Percentiles rank a stretch among this genome's conserved stretches.
phyloP scores from a whole-genome alignment of 1,140 invertebrate species.

The Diachasmimorpha longicaudata region DNA sequence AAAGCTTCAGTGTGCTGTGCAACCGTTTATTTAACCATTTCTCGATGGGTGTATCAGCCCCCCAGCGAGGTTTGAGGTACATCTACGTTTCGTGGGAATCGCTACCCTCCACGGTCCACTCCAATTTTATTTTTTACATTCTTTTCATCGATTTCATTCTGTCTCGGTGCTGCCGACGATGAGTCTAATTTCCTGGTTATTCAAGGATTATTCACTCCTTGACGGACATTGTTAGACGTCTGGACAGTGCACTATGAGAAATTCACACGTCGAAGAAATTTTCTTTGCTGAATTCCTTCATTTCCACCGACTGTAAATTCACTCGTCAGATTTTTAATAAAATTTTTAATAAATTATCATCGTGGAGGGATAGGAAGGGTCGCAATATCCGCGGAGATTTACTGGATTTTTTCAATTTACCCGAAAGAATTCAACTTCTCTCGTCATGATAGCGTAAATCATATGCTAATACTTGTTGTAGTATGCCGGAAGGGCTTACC shows the following conservation, averaged over 20 bases:
- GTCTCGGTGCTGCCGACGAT: neutral
- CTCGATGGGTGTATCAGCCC: slow-evolving; percentile 21
- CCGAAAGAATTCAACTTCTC: neutral
- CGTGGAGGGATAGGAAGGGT: no score
- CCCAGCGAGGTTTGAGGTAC: slow-evolving; percentile 10
- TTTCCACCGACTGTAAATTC: no score
- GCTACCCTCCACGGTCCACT: slow-evolving; percentile 2
- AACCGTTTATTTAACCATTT: slow-evolving; percentile 29
- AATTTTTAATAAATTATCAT: no score
- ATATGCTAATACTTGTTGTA: neutral
- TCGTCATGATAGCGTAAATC: slow-evolving; percentile 15
- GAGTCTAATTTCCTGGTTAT: no score
- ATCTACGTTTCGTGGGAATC: slow-evolving; percentile 21
- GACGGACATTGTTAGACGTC: no score
- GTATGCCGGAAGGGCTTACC: neutral
- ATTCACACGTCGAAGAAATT: no score
- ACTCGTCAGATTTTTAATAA: no score
- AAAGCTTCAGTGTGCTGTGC: neutral
- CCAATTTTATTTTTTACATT: neutral
- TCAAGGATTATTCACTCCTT: no score
- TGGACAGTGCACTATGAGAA: no score
- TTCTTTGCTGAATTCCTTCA: no score
- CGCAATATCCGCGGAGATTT: neutral
- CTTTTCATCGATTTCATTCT: neutral
- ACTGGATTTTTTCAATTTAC: neutral